Percentiles rank a stretch among this genome's conserved stretches.
phyloP scores from a whole-genome alignment of 2,888 invertebrate genomes.

The Lasioglossum marginatum region DNA sequence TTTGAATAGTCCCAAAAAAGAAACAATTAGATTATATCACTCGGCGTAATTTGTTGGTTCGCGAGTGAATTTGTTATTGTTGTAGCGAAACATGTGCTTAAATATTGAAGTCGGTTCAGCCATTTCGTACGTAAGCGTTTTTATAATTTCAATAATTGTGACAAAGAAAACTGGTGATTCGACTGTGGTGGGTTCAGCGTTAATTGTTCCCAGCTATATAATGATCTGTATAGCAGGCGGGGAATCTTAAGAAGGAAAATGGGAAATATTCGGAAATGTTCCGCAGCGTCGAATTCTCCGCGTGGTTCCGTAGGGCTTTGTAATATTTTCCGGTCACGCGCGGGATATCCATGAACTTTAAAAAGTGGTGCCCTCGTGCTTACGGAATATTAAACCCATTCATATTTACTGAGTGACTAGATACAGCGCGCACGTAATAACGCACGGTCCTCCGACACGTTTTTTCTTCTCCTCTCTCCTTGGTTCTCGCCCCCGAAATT shows the following conservation, averaged over 20 bases:
- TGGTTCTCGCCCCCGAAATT: background rate
- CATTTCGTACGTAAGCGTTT: no score
- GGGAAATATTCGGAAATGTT: background rate
- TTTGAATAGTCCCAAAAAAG: no score
- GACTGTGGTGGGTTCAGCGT: background rate
- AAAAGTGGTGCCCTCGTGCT: slow-evolving; percentile 81
- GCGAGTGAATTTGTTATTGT: no score
- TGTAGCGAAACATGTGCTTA: no score
- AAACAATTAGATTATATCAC: no score
- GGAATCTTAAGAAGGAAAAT: background rate
- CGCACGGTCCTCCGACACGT: slow-evolving; percentile 46
- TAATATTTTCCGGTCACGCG: slow-evolving; percentile 78
- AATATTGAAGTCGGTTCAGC: no score
- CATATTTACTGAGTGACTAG: slow-evolving; percentile 77
- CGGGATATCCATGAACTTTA: slow-evolving; percentile 79
- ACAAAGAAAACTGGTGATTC: no score
- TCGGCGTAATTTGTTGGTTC: no score
- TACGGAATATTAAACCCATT: slow-evolving; percentile 82
- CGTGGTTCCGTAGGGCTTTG: slow-evolving; percentile 63
- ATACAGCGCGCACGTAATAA: slow-evolving; percentile 75
- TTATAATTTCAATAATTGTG: no score
- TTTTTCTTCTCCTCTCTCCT: background rate
- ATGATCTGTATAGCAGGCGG: background rate
- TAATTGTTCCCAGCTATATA: background rate
- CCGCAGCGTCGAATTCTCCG: slow-evolving; percentile 11